Evolutionary conservation across 2,797 vertebrate genomes (phyloP).

Genomic region (Myiotriccus ornatus): DNA sequence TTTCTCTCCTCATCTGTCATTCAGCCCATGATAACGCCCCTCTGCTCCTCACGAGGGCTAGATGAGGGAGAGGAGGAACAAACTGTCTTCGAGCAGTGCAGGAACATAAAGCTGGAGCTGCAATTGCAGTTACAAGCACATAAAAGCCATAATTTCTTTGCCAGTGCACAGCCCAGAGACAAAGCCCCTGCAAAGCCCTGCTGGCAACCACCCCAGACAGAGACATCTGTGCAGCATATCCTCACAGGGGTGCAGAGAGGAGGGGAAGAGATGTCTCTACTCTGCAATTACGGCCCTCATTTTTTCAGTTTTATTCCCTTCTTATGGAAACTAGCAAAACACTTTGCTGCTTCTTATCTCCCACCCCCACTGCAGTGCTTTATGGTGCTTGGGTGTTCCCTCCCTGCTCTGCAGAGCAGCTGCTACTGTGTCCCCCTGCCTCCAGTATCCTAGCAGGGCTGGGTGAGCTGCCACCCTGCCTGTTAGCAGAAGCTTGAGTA

Average conservation of each 20-base stretch:
- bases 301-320: slow-evolving; percentile 10
- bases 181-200: slow-evolving; percentile 31
- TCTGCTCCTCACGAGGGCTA: background rate
- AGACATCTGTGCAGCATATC: slow-evolving; percentile 23
- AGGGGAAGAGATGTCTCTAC: slow-evolving; percentile 15
- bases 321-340: background rate
- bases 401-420: rapidly evolving
- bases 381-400: background rate
- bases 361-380: background rate
- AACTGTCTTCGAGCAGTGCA: background rate
- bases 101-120: background rate
- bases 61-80: background rate
- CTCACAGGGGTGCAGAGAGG: background rate
- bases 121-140: background rate
- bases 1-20: background rate
- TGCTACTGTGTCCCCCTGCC: background rate
- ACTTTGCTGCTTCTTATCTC: background rate
- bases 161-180: background rate
- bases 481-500: too few relatives aligned
- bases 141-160: slow-evolving; percentile 1
- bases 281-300: slow-evolving; percentile 49
- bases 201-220: slow-evolving; percentile 19
- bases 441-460: background rate
- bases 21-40: background rate
- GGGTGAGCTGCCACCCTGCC: background rate